Evolutionary conservation across 1,140 invertebrate species (phyloP).

Genomic region (Eueides isabella): DNA sequence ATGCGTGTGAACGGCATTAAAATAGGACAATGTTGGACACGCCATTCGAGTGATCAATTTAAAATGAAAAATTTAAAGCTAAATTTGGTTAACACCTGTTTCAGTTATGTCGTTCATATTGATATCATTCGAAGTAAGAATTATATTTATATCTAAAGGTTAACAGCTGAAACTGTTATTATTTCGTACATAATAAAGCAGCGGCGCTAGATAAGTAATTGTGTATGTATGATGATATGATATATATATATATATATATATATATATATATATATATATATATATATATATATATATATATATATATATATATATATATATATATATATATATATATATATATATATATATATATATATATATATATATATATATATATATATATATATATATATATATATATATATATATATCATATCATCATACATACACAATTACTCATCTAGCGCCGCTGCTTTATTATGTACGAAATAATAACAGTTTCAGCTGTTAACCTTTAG

Average conservation of each 20-base stretch:
- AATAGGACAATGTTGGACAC: slow-evolving; percentile 7
- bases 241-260: too few relatives aligned
- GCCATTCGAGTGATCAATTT: background rate
- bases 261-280: too few relatives aligned
- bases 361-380: too few relatives aligned
- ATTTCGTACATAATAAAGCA: background rate
- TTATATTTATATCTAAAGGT: background rate
- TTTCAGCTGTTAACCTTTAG: background rate
- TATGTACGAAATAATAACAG: background rate
- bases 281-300: too few relatives aligned
- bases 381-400: too few relatives aligned
- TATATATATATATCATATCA: too few relatives aligned
- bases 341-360: too few relatives aligned
- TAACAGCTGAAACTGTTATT: background rate
- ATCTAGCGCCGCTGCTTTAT: background rate
- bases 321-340: too few relatives aligned
- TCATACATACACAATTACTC: background rate
- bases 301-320: too few relatives aligned
- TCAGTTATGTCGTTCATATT: background rate
- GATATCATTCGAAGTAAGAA: background rate
- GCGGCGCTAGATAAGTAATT: too few relatives aligned
- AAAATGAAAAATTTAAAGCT: too few relatives aligned
- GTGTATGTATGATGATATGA: too few relatives aligned
- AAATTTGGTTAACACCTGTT: slow-evolving; percentile 9
- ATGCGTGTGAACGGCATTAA: background rate